Evolutionary conservation across 2,888 invertebrate species (phyloP), one percentile per base, ranked within the genome.

Genomic region (Parnassius glacialis): DNA sequence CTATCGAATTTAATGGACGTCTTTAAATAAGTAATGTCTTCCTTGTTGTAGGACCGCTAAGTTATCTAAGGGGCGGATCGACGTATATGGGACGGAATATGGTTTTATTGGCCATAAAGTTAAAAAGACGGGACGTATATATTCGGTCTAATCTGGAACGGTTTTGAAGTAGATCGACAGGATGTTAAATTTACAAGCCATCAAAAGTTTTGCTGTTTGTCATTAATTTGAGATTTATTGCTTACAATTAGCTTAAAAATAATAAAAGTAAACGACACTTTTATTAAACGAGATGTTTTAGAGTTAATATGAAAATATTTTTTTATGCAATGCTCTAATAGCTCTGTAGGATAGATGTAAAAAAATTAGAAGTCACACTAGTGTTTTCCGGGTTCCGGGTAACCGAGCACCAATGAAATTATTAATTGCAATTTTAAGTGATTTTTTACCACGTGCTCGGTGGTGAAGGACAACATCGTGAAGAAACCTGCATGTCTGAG

Each of bases 61-160:
- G 75, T 75, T 84, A 83, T 82, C 81, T 72, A 67, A 59, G 52
- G 68, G 74, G 70, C 72, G 76, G 76, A 78, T 79, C 83, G 74
- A 80, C 81, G 80, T 82, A 83, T 84, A 82, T 81, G 76, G 57
- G 43, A 72, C 70, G 67, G 76, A 78, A 78, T 79, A 81, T 81
- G 78, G 77, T 80, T 86, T 87, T 86, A 88, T 84, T 78, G 80
- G 76, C 68, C 81, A 82, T 86, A 83, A 87, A 85, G 72, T 78
- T 74, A 73, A 75, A 74, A 71, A 73, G 76, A 83, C 70, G 77
- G 74, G 72, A 69, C 74, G 72, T 74, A 73, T 73, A 75, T 68
- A 69, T 73, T 74, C 68, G 66, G 69, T 66, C 73, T 76, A 74
- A 79, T 74, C 71, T 67, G 70, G 74, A 75, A 66, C 68, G 72